These are phyloP conservation scores for Danio choprae DNA, from an alignment of 2,797 vertebrate species.

Conservation along the genomic window DNA sequence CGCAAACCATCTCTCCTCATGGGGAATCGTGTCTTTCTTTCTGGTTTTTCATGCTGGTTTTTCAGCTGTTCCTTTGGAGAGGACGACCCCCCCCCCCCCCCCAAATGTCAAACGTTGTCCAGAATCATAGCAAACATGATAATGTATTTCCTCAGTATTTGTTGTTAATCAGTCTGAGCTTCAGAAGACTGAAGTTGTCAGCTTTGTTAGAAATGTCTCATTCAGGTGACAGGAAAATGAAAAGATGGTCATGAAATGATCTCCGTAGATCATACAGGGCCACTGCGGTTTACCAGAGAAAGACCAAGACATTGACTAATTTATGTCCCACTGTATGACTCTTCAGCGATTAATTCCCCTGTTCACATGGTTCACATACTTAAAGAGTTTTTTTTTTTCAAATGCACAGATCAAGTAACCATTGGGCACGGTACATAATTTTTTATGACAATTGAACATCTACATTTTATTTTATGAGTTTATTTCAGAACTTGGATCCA, in stretches of 20 bases:
- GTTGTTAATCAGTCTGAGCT: neutral
- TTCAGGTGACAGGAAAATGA: slow-evolving; percentile 40
- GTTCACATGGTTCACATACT: slow-evolving; percentile 21
- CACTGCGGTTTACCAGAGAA: slow-evolving; percentile 21
- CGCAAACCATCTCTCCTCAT: slow-evolving; percentile 22
- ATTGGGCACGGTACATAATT: neutral
- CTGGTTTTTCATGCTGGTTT: slow-evolving; percentile 36
- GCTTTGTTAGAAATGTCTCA: neutral
- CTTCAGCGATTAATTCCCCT: slow-evolving; percentile 3
- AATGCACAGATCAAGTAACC: slow-evolving; percentile 14
- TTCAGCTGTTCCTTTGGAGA: slow-evolving; percentile 45
- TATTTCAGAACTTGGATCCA: neutral
- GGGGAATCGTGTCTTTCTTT: slow-evolving; percentile 19
- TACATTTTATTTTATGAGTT: neutral
- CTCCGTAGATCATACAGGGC: slow-evolving; percentile 3
- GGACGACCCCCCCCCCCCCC: neutral
- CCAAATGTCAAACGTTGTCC: neutral
- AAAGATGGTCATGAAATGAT: slow-evolving; percentile 27
- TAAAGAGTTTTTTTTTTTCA: slow-evolving; percentile 32
- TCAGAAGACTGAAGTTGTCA: neutral
- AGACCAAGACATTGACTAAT: slow-evolving; percentile 39
- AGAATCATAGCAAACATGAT: slow-evolving; percentile 6
- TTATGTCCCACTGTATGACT: slow-evolving; percentile 33
- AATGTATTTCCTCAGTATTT: slow-evolving; percentile 13
- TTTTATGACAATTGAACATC: neutral